These are phyloP conservation scores for Nipponacmea schrenckii DNA, from an alignment of 2,888 invertebrate species.

Conservation along the genomic window DNA sequence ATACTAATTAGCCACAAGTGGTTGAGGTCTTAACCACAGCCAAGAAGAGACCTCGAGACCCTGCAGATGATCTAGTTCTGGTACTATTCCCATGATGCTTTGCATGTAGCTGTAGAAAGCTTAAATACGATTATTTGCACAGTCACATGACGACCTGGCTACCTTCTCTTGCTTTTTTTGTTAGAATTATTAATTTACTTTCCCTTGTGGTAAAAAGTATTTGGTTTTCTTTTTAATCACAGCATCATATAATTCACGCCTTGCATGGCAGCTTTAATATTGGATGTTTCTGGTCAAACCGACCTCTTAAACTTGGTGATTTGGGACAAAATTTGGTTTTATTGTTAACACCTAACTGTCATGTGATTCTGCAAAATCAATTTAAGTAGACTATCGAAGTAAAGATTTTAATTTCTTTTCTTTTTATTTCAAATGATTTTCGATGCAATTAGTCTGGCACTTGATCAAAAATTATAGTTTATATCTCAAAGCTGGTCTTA, in stretches of 20 bases:
- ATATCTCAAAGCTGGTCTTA: too few species aligned
- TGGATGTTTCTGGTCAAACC: constrained; percentile 16
- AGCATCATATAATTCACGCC: constrained; percentile 25
- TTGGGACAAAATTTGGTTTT: constrained; percentile 5
- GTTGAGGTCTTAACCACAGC: constrained; percentile 76
- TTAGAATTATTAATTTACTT: constrained; percentile 24
- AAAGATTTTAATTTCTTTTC: constrained; percentile 13
- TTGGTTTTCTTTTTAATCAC: constrained; percentile 18
- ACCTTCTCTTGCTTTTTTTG: constrained; percentile 25
- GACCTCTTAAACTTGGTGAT: constrained; percentile 7
- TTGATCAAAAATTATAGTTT: neutral
- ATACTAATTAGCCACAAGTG: constrained; percentile 69
- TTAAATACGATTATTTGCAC: constrained; percentile 61
- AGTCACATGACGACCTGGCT: constrained; percentile 63
- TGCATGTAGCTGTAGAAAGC: constrained; percentile 68
- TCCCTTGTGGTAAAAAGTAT: constrained; percentile 18
- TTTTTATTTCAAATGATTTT: constrained; percentile 6
- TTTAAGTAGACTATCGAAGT: constrained; percentile 23
- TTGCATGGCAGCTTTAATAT: constrained; percentile 31
- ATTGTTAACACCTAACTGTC: constrained; percentile 39
- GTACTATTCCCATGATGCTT: constrained; percentile 75
- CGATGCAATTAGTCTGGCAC: neutral
- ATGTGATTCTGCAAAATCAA: constrained; percentile 59
- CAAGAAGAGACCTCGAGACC: constrained; percentile 93
- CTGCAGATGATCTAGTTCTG: constrained; percentile 91